phyloP scores from a whole-genome alignment of 1,140 invertebrate genomes.

The Drosophila watanabei region DNA sequence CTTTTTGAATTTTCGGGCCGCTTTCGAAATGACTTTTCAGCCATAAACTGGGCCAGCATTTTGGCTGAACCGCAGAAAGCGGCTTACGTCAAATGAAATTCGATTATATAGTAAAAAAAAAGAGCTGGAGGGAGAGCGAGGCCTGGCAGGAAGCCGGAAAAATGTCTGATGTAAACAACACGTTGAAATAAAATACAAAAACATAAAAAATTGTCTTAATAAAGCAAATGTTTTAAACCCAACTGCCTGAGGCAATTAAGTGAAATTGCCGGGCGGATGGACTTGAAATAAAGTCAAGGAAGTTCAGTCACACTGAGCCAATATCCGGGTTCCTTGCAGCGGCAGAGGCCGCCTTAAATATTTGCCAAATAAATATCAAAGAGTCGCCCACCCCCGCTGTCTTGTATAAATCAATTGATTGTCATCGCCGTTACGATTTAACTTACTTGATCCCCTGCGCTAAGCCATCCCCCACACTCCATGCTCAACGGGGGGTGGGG shows the following conservation, averaged over 20 bases:
- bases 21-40: slow-evolving; percentile 32
- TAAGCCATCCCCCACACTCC: slow-evolving; percentile 6
- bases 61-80: slow-evolving; percentile 33
- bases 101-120: slow-evolving; percentile 55
- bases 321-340: slow-evolving; percentile 56
- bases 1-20: slow-evolving; percentile 41
- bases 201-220: slow-evolving; percentile 53
- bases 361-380: slow-evolving; percentile 75
- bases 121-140: slow-evolving; percentile 22
- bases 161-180: slow-evolving; percentile 52
- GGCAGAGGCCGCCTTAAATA: slow-evolving; percentile 63
- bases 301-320: slow-evolving; percentile 45
- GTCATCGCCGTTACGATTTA: slow-evolving; percentile 62
- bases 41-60: slow-evolving; percentile 32
- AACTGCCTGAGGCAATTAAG: slow-evolving; percentile 59
- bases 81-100: slow-evolving; percentile 51
- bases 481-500: background rate
- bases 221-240: slow-evolving; percentile 55
- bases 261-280: background rate
- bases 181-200: slow-evolving; percentile 64
- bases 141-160: background rate
- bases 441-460: slow-evolving; percentile 53
- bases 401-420: slow-evolving; percentile 79
- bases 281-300: slow-evolving; percentile 18
- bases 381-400: slow-evolving; percentile 19